phyloP scores from a whole-genome alignment of 2,888 invertebrate species.

The Mimumesa dahlbomi region DNA sequence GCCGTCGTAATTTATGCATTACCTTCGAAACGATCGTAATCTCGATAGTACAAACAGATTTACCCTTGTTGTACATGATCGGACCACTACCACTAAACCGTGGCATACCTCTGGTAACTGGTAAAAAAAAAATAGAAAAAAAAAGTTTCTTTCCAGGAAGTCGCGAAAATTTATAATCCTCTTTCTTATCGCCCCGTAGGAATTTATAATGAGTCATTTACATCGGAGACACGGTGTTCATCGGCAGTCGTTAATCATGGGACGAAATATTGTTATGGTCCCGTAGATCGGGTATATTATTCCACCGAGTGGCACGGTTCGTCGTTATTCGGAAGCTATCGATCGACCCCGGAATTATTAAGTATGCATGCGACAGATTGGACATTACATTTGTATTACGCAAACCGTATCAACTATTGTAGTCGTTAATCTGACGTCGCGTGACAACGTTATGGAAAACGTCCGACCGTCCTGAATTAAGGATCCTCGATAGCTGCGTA shows the following conservation, averaged over 20 bases:
- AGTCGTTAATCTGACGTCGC: constrained; percentile 55
- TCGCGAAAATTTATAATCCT: constrained; percentile 12
- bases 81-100: too few relatives aligned
- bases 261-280: constrained; percentile 53
- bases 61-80: too few relatives aligned
- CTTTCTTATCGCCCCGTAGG: constrained; percentile 36
- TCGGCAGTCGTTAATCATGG: constrained; percentile 54
- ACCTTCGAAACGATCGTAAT: constrained; percentile 2
- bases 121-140: background rate
- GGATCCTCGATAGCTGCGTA: too few relatives aligned
- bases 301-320: constrained; percentile 19
- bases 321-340: constrained; percentile 40
- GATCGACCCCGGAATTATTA: constrained; percentile 58
- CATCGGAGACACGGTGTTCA: constrained; percentile 45
- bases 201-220: constrained; percentile 59
- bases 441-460: constrained; percentile 50
- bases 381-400: constrained; percentile 61
- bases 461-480: constrained; percentile 21
- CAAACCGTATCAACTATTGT: constrained; percentile 48
- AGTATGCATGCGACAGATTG: constrained; percentile 65
- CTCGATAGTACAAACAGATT: background rate
- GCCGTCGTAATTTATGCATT: constrained; percentile 3
- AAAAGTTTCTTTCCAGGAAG: background rate
- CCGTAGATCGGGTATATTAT: constrained; percentile 55
- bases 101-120: too few relatives aligned